A percentile compares a stretch with the other conserved stretches of the same genome.
These are phyloP conservation scores for Cacoxenus indagator DNA, from an alignment of 2,888 invertebrate species.

Conservation along the genomic window DNA sequence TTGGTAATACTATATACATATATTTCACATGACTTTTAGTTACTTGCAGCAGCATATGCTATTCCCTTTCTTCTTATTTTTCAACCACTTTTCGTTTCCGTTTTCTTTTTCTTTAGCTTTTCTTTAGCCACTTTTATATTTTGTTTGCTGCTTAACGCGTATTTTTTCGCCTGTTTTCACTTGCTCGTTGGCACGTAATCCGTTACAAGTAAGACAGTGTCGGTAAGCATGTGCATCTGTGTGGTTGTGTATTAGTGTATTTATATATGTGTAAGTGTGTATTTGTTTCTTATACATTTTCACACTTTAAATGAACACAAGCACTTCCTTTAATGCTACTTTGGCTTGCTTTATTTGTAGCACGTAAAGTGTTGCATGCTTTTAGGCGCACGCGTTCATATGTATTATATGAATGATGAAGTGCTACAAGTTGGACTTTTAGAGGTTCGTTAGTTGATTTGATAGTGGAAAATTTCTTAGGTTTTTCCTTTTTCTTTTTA, in stretches of 20 bases:
- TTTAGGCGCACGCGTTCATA: slow-evolving; percentile 2
- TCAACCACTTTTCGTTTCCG: neutral
- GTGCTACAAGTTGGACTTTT: neutral
- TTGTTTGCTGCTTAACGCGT: slow-evolving; percentile 26
- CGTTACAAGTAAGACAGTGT: neutral
- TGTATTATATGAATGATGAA: no score
- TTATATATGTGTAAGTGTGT: slow-evolving; percentile 21
- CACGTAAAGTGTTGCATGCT: slow-evolving; percentile 21
- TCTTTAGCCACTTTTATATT: slow-evolving; percentile 10
- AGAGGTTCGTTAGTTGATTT: neutral
- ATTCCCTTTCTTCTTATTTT: no score
- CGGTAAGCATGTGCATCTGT: neutral
- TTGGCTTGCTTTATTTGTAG: neutral
- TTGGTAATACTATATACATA: slow-evolving; percentile 14
- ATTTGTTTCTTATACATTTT: slow-evolving; percentile 30
- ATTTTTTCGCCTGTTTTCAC: slow-evolving; percentile 40
- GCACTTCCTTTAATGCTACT: neutral
- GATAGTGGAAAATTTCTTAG: no score
- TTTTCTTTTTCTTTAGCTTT: slow-evolving; percentile 12
- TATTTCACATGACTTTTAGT: slow-evolving; percentile 33
- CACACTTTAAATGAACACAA: slow-evolving; percentile 35
- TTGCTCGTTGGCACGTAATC: slow-evolving; percentile 37
- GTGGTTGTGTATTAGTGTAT: slow-evolving; percentile 1
- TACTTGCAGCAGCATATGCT: no score
- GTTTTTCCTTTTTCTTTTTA: no score